Evolutionary conservation across 2,113 vertebrate genomes (phyloP).

Genomic region (Proteles cristata): DNA sequence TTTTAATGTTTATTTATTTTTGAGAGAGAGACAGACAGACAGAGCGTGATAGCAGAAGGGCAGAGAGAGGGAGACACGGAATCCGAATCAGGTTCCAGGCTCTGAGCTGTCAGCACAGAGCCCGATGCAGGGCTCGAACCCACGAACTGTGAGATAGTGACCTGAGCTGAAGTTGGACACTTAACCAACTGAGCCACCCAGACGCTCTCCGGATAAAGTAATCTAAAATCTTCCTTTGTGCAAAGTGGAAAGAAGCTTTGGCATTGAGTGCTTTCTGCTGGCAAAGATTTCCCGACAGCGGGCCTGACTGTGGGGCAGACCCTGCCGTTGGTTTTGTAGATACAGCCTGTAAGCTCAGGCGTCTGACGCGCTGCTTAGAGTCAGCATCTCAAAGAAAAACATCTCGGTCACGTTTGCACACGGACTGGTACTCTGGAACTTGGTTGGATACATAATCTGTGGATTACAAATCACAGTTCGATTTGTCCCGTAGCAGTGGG

Average conservation of each 20-base stretch:
- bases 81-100: too few species aligned
- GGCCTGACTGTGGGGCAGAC: background rate
- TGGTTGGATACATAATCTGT: background rate
- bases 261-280: background rate
- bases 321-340: background rate
- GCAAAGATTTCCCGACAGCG: background rate
- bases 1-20: too few species aligned
- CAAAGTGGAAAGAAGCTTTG: background rate
- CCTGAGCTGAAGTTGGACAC: too few species aligned
- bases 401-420: background rate
- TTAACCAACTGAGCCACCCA: too few species aligned
- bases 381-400: constrained; percentile 2
- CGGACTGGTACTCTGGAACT: background rate
- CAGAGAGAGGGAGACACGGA: too few species aligned
- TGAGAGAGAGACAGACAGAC: too few species aligned
- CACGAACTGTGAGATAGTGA: too few species aligned
- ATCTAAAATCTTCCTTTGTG: background rate
- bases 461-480: constrained; percentile 7
- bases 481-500: background rate
- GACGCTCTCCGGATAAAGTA: background rate
- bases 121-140: too few species aligned
- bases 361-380: background rate
- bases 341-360: background rate
- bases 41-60: too few species aligned
- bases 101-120: too few species aligned